Evolutionary conservation across 2,888 invertebrate species (phyloP).

Genomic region (Dioctria rufipes): DNA sequence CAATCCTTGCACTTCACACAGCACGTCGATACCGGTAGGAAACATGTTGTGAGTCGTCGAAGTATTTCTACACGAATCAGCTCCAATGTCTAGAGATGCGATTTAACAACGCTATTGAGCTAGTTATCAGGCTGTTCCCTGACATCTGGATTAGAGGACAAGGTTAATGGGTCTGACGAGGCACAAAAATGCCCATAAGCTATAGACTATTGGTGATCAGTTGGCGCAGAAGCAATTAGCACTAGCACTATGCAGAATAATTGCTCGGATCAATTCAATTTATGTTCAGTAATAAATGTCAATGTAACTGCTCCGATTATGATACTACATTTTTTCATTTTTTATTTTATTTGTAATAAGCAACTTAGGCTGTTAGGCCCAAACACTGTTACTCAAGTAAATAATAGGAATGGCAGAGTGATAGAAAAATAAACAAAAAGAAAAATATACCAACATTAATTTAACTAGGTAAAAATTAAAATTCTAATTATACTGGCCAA

Average conservation of each 20-base stretch:
- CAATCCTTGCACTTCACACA: not conserved
- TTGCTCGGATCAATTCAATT: constrained; percentile 34
- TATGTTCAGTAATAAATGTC: constrained; percentile 37
- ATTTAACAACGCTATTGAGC: constrained; percentile 39
- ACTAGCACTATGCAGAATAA: constrained; percentile 27
- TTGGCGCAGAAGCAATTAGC: not conserved
- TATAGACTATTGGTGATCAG: not conserved
- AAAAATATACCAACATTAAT: too few species aligned
- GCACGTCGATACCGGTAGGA: not conserved
- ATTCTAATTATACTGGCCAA: too few species aligned
- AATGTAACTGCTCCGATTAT: constrained; percentile 35
- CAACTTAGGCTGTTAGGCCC: too few species aligned
- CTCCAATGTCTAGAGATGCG: not conserved
- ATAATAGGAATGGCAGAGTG: too few species aligned
- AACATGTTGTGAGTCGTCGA: not conserved
- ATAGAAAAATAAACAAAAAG: too few species aligned
- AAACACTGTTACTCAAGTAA: too few species aligned
- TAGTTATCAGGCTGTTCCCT: constrained; percentile 23
- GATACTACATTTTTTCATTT: not conserved
- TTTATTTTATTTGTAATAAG: too few species aligned
- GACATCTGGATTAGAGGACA: constrained; percentile 30
- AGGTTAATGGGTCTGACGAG: constrained; percentile 29
- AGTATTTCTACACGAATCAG: not conserved
- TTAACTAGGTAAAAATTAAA: too few species aligned
- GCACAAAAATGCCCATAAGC: constrained; percentile 11